A percentile compares a stretch with the other conserved stretches of the same genome.
phyloP scores from a whole-genome alignment of 2,797 vertebrate species.

The Masticophis lateralis region DNA sequence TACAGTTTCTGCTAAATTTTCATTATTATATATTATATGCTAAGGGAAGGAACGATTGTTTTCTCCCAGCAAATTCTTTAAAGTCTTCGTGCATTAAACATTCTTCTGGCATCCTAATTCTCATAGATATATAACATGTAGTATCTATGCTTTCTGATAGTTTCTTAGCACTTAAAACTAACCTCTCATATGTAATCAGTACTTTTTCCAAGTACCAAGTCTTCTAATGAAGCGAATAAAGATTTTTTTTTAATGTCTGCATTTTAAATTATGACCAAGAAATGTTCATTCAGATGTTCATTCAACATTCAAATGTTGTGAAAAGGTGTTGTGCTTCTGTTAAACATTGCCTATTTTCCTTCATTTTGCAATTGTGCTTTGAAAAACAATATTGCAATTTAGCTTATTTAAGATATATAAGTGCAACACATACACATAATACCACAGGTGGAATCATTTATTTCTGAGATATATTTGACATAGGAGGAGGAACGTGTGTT shows the following conservation, averaged over 20 bases:
- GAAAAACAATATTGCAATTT: not conserved
- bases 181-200: not conserved
- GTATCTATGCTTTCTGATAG: conserved; percentile 40
- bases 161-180: conserved; percentile 21
- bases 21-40: conserved; percentile 5
- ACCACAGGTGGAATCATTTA: not conserved
- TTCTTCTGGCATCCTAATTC: conserved; percentile 39
- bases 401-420: not conserved
- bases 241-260: conserved; percentile 16
- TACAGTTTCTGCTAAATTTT: conserved; percentile 45
- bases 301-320: not conserved
- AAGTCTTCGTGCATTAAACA: conserved; percentile 45
- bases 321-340: not conserved
- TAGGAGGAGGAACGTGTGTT: not conserved
- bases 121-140: conserved; percentile 48
- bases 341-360: conserved; percentile 1
- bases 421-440: not conserved
- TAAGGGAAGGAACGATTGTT: conserved; percentile 36
- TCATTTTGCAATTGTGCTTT: not conserved
- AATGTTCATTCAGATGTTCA: not conserved
- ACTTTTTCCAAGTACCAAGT: not conserved
- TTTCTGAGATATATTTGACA: not conserved
- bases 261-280: not conserved
- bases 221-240: not conserved
- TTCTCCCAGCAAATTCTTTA: conserved; percentile 54